Evolutionary conservation across 2,797 vertebrate genomes (phyloP).

Genomic region (Propithecus deckenii): DNA sequence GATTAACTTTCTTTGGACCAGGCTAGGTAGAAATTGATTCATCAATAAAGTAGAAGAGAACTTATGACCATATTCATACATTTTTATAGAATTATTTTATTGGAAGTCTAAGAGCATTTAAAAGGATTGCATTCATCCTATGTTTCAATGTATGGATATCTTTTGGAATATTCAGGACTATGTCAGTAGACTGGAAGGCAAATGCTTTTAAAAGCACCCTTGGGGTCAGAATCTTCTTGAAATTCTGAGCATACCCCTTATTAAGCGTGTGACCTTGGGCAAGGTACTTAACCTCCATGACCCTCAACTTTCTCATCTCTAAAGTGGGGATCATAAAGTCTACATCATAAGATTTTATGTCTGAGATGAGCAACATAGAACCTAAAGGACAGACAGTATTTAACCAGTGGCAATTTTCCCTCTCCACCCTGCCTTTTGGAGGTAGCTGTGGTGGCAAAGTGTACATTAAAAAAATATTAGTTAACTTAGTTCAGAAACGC

Average conservation of each 20-base stretch:
- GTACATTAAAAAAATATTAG: background rate
- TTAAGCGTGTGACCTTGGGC: background rate
- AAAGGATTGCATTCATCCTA: background rate
- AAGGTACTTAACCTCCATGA: background rate
- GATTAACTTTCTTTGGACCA: background rate
- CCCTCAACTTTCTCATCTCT: background rate
- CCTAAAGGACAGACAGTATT: background rate
- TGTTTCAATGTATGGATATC: background rate
- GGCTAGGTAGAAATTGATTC: background rate
- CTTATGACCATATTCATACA: fast-evolving
- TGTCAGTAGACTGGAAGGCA: background rate
- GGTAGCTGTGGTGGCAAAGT: background rate
- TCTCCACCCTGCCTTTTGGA: background rate
- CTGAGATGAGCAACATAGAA: background rate
- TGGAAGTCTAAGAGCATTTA: background rate
- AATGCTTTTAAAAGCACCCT: background rate
- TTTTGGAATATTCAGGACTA: background rate
- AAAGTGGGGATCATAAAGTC: background rate
- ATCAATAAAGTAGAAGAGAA: background rate
- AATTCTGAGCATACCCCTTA: background rate
- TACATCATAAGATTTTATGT: background rate
- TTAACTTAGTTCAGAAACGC: background rate
- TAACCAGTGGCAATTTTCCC: background rate
- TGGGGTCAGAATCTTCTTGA: background rate
- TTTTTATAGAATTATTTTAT: background rate